Percentiles rank a stretch among this genome's conserved stretches.
phyloP scores from a whole-genome alignment of 2,113 vertebrate species.

The Notothenia coriiceps region DNA sequence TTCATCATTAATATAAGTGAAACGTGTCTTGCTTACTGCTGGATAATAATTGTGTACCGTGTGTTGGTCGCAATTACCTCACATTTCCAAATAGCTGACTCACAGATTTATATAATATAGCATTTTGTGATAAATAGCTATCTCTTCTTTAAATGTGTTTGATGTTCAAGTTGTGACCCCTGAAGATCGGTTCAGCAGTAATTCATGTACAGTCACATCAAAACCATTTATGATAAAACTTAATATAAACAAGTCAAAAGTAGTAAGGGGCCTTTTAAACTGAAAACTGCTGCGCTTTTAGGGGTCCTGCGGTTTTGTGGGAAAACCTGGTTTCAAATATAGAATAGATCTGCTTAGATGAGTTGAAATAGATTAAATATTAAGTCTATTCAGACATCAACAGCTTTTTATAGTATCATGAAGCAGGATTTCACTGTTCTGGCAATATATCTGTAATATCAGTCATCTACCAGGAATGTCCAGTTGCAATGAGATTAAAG shows the following conservation, averaged over 20 bases:
- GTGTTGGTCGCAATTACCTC: neutral
- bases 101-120: neutral
- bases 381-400: too few relatives aligned
- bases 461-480: constrained; percentile 1
- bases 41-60: neutral
- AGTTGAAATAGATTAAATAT: neutral
- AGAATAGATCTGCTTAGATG: neutral
- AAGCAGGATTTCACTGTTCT: too few relatives aligned
- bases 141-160: neutral
- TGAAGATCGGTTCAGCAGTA: neutral
- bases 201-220: neutral
- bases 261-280: neutral
- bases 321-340: neutral
- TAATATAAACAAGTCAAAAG: neutral
- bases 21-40: neutral
- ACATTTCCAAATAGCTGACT: too few relatives aligned
- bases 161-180: neutral
- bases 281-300: neutral
- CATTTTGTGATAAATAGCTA: neutral
- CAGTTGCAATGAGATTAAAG: neutral
- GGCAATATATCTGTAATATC: too few relatives aligned
- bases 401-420: too few relatives aligned
- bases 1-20: neutral
- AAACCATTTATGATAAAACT: neutral
- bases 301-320: too few relatives aligned